A percentile compares a stretch with the other conserved stretches of the same genome.
phyloP scores from a whole-genome alignment of 2,113 vertebrate genomes.

The Solenodon paradoxus region DNA sequence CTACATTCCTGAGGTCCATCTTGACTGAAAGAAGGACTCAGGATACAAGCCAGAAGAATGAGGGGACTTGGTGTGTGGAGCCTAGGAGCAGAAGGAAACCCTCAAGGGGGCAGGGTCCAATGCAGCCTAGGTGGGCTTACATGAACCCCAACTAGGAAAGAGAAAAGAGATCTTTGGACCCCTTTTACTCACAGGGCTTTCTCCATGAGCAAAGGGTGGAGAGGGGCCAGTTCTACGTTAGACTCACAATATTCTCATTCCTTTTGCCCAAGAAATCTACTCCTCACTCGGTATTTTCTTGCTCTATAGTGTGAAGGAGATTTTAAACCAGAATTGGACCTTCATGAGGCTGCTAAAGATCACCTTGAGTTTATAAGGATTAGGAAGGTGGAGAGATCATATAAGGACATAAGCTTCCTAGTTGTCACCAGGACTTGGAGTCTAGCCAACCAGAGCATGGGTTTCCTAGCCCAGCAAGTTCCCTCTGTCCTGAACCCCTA shows the following conservation, averaged over 20 bases:
- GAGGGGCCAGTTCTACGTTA: neutral
- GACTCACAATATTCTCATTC: neutral
- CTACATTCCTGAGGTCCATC: neutral
- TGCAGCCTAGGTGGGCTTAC: neutral
- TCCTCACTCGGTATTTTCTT: neutral
- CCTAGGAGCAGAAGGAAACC: neutral
- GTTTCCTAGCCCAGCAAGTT: neutral
- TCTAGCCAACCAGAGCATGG: neutral
- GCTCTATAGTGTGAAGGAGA: neutral
- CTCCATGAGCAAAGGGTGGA: neutral
- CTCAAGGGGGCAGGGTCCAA: neutral
- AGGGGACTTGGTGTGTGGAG: neutral
- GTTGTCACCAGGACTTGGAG: neutral
- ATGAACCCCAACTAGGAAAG: neutral
- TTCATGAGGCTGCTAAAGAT: neutral
- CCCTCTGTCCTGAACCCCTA: neutral
- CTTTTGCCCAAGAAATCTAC: neutral
- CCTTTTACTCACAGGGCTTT: neutral
- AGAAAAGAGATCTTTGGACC: neutral
- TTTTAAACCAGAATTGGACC: neutral
- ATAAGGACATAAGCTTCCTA: neutral
- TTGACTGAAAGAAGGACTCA: neutral
- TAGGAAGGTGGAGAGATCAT: neutral
- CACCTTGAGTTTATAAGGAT: neutral
- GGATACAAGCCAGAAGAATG: neutral